Conservation (phyloP, 2,888 invertebrate genomes). For the Cheilosia urbana region DNA sequence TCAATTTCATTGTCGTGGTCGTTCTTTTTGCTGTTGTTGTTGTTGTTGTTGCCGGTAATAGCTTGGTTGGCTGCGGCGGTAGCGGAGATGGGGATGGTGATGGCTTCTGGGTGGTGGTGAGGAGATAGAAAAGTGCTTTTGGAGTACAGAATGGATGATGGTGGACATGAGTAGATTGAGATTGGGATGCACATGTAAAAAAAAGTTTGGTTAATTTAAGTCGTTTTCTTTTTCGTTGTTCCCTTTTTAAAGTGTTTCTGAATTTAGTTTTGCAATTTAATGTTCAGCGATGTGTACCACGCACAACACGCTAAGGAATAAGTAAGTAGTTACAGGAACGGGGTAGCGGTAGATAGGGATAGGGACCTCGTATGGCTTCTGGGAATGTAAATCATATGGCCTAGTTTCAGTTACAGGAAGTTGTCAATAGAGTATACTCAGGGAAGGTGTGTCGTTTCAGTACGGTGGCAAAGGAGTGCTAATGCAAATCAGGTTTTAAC, state of each 20-base stretch:
- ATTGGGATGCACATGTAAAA: conserved; percentile 27
- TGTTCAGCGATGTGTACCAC: conserved; percentile 52
- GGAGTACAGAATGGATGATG: conserved; percentile 48
- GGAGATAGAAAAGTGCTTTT: conserved; percentile 45
- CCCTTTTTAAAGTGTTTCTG: background rate
- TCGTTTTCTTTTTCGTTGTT: background rate
- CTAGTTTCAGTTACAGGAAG: conserved; percentile 69
- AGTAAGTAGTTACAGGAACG: background rate
- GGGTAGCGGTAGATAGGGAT: background rate
- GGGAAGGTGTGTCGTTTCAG: background rate
- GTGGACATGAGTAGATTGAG: conserved; percentile 48
- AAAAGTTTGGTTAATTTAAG: conserved; percentile 38
- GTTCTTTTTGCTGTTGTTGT: conserved; percentile 18
- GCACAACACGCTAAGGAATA: conserved; percentile 11
- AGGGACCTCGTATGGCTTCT: conserved; percentile 59
- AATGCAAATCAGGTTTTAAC: conserved; percentile 19
- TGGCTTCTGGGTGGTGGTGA: conserved; percentile 65
- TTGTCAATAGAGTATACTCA: background rate
- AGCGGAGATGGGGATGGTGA: conserved; percentile 9
- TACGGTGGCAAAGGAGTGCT: background rate
- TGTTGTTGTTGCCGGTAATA: conserved; percentile 16
- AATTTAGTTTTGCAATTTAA: conserved; percentile 31
- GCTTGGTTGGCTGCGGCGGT: background rate
- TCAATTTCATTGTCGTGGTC: conserved; percentile 33
- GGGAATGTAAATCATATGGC: conserved; percentile 57